Base-by-base conservation (phyloP, 2,888 invertebrate species). In the Ptychoptera contaminata region DNA sequence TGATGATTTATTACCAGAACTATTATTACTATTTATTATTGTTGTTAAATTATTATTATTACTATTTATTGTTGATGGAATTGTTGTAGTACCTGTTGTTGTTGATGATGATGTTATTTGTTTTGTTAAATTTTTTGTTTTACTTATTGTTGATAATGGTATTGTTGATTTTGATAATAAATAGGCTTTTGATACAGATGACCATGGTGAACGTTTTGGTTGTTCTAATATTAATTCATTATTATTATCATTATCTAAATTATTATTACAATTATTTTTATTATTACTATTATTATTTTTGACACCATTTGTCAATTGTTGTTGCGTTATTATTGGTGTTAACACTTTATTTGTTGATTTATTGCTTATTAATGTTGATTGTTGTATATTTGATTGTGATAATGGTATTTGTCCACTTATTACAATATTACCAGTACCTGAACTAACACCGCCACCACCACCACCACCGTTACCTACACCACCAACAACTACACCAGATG, bases 131-230 rank as follows among this genome's bases (percentile, higher is more conserved):
- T 7, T 23, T 23, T 23, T 23, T 5, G 4, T 23, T 30, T 32
- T 10, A 40, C 15, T 35, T 16, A 29, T 38, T 31, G 14, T 7
- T 14, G 34, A 10, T n/a, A 9, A 30, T 16, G 37, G 42, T 15
- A 34, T 47, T 48, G 39, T 48, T 47, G 37, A 48, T 49, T 14
- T 45, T 48, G 38, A 45, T 42, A 14, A 40, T 42, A 14, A 14
- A n/a, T 14, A 12, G 8, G n/a, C 12, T 4, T 12, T 12, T 12
- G 36, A 14, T 36, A 14, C 12, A 14, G 36, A 14, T 36, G 36
- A 11, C 14, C 12, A n/a, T 36, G 36, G 14, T 36, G 36, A 12
- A 7, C 8, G 34, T 34, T 34, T n/a, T n/a, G n/a, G 34, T 34
- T 34, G 34, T 4, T 34, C 3, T 34, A 11, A 11, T 34, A 31